Conservation (phyloP, 23 tunicate genomes). For the Phallusia fumigata region DNA sequence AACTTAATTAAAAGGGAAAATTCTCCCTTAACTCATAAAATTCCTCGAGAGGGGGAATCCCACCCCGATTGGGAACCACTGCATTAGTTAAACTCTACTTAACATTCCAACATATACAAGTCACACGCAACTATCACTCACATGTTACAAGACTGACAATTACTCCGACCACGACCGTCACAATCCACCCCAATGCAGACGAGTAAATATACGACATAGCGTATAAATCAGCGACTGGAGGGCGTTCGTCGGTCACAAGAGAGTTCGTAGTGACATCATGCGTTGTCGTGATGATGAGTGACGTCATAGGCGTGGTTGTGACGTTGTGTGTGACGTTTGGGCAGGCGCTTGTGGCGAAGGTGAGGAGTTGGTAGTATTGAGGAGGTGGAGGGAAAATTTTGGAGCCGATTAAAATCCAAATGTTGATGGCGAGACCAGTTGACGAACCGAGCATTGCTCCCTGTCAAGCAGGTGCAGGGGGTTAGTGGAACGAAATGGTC, state of each 20-base stretch:
- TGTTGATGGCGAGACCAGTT: slow-evolving; percentile 19
- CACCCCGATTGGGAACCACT: no score
- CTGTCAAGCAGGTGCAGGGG: no score
- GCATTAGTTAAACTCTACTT: no score
- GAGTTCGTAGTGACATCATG: neutral
- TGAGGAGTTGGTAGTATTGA: slow-evolving; percentile 17
- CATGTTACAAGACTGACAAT: slow-evolving; percentile 55
- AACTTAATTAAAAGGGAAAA: no score
- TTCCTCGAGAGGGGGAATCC: no score
- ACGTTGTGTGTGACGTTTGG: neutral
- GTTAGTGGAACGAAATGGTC: no score
- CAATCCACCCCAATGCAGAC: slow-evolving; percentile 49
- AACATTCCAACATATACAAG: no score
- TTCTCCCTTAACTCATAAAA: no score
- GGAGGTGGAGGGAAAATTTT: slow-evolving; percentile 34
- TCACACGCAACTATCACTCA: slow-evolving; percentile 8
- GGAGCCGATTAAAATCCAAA: slow-evolving; percentile 33
- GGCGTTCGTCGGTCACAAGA: slow-evolving; percentile 19
- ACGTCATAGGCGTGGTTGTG: neutral
- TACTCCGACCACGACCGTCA: slow-evolving; percentile 44
- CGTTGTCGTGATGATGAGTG: slow-evolving; percentile 1
- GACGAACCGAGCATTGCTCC: slow-evolving; percentile 35
- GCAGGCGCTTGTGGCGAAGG: slow-evolving; percentile 12
- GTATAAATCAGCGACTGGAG: slow-evolving; percentile 73
- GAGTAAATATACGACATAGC: slow-evolving; percentile 66